phyloP scores from a whole-genome alignment of 2,888 invertebrate species.

The Brenthis daphne region DNA sequence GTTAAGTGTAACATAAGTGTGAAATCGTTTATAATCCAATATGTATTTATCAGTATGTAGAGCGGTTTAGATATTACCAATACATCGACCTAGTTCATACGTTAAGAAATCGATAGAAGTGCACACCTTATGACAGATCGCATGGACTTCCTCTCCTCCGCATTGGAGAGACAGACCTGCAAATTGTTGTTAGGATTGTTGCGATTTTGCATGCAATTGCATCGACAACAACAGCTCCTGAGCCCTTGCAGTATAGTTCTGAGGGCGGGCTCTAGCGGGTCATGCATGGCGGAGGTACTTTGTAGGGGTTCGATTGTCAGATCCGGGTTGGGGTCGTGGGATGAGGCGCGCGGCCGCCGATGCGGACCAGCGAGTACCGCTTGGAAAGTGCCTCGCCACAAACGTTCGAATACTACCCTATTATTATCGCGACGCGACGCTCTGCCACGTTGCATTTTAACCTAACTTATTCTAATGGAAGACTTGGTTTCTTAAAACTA shows the following conservation, averaged over 20 bases:
- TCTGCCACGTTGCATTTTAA: conserved; percentile 76
- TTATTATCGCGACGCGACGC: conserved; percentile 81
- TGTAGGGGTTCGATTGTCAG: conserved; percentile 46
- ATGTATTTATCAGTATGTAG: conserved; percentile 39
- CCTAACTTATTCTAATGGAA: conserved; percentile 75
- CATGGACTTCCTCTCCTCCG: conserved; percentile 81
- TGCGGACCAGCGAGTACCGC: conserved; percentile 70
- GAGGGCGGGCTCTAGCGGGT: conserved; percentile 72
- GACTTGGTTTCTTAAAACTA: conserved; percentile 76
- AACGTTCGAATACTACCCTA: conserved; percentile 86
- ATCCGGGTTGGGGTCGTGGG: conserved; percentile 61
- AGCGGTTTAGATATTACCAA: conserved; percentile 7
- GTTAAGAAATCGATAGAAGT: conserved; percentile 52
- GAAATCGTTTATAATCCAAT: conserved; percentile 52
- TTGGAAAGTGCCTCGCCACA: conserved; percentile 87
- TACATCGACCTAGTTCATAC: conserved; percentile 49
- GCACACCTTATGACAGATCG: conserved; percentile 86
- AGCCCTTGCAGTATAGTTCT: conserved; percentile 68
- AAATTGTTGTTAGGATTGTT: conserved; percentile 73
- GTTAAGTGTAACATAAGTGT: conserved; percentile 45
- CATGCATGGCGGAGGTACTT: conserved; percentile 60
- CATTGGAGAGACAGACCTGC: conserved; percentile 80
- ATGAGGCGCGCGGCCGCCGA: conserved; percentile 68
- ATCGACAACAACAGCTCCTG: conserved; percentile 72
- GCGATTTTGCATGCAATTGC: conserved; percentile 66